These are phyloP conservation scores for Pachydiplax longipennis DNA, from an alignment of 2,888 invertebrate genomes.

Conservation along the genomic window DNA sequence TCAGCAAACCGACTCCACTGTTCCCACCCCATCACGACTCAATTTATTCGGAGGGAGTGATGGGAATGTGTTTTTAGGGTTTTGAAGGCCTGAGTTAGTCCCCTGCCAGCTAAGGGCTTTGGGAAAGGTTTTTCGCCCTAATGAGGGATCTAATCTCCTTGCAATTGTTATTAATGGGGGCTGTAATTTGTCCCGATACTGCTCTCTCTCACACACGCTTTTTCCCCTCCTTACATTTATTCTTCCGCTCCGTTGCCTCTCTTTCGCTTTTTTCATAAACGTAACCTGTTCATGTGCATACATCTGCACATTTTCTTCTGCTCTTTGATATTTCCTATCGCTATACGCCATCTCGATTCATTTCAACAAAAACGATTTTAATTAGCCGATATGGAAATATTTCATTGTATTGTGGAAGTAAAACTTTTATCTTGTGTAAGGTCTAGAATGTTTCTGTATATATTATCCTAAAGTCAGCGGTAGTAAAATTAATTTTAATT, in stretches of 20 bases:
- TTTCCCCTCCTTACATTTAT: background rate
- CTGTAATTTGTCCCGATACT: background rate
- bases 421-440: too few relatives aligned
- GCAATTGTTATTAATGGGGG: background rate
- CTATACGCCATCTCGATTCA: too few relatives aligned
- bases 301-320: too few relatives aligned
- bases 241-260: background rate
- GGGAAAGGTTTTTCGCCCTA: background rate
- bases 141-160: background rate
- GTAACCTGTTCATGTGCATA: too few relatives aligned
- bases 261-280: background rate
- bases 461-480: too few relatives aligned
- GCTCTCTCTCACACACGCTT: background rate
- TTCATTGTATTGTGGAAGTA: too few relatives aligned
- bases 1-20: background rate
- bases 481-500: too few relatives aligned
- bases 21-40: background rate
- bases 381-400: too few relatives aligned
- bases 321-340: too few relatives aligned
- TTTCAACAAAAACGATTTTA: too few relatives aligned
- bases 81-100: background rate
- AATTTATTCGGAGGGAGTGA: background rate
- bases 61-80: background rate
- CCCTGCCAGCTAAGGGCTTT: background rate
- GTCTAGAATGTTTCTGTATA: too few relatives aligned